Evolutionary conservation across 2,888 invertebrate genomes (phyloP), one percentile per base, ranked within the genome.

Genomic region (Xestobium rufovillosum): DNA sequence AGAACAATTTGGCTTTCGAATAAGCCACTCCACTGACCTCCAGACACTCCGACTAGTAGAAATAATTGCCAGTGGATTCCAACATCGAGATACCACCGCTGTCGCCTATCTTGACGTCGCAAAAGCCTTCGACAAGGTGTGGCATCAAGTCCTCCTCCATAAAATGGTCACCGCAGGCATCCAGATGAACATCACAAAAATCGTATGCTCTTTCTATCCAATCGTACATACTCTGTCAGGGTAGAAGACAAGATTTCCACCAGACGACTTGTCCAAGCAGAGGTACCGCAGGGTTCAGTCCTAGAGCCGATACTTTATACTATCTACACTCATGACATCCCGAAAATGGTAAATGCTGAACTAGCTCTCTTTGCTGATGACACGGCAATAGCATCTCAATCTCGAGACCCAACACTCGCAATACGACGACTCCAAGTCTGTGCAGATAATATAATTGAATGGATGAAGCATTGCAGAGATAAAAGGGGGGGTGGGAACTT

Each of bases 351-450:
- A n/a, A n/a, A n/a, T n/a, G n/a, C n/a, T n/a, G 8, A 23, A 23
- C 11, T 42, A 16, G 42, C 44, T 1, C 23, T 41, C 3, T 47
- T 43, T 19, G 47, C 49, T 1, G 47, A 47, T 33, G 49, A 47
- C 33, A 44, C 44, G 10, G 47, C 46, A 2, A 39, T 50, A 9
- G n/a, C n/a, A n/a, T n/a, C n/a, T n/a, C n/a, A n/a, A n/a, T n/a
- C n/a, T n/a, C n/a, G n/a, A n/a, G n/a, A n/a, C n/a, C n/a, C n/a
- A n/a, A n/a, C n/a, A n/a, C n/a, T n/a, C n/a, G n/a, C n/a, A n/a
- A n/a, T n/a, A n/a, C n/a, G n/a, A n/a, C n/a, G n/a, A n/a, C n/a
- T n/a, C n/a, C n/a, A n/a, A n/a, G n/a, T n/a, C n/a, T n/a, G n/a
- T n/a, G n/a, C n/a, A n/a, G n/a, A n/a, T n/a, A n/a, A n/a, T n/a